These are phyloP conservation scores for Phyllotreta cruciferae DNA, from an alignment of 2,888 invertebrate genomes.

Conservation along the genomic window DNA sequence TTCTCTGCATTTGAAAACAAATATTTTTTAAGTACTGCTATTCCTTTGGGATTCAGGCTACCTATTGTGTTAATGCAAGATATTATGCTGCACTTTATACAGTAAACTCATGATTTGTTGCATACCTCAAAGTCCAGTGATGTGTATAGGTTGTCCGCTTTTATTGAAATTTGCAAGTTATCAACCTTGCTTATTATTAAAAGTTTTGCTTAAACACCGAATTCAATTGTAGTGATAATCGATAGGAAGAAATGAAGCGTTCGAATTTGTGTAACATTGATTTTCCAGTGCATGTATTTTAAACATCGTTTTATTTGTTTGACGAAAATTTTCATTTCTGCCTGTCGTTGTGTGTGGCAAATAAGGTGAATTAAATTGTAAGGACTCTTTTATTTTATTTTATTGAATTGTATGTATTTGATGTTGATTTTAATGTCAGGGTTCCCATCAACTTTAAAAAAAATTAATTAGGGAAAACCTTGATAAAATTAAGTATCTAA, in stretches of 20 bases:
- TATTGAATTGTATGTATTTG: slow-evolving; percentile 23
- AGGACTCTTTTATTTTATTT: slow-evolving; percentile 25
- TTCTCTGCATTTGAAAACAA: too few species aligned
- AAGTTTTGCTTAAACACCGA: background rate
- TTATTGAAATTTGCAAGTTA: too few species aligned
- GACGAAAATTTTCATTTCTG: slow-evolving; percentile 12
- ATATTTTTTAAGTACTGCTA: too few species aligned
- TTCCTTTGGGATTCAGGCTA: too few species aligned
- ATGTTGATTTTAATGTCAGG: slow-evolving; percentile 30
- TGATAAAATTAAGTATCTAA: slow-evolving; percentile 17
- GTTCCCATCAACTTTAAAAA: slow-evolving; percentile 35
- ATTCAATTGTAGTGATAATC: background rate
- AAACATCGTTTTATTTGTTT: background rate
- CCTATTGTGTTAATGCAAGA: too few species aligned
- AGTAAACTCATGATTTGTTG: too few species aligned
- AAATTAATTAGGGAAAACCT: slow-evolving; percentile 19
- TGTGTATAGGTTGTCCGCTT: too few species aligned
- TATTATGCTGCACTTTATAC: too few species aligned
- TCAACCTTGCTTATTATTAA: too few species aligned
- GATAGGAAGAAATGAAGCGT: slow-evolving; percentile 2
- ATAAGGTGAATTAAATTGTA: slow-evolving; percentile 13
- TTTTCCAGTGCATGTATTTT: too few species aligned
- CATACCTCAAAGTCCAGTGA: too few species aligned
- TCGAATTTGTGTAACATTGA: background rate
- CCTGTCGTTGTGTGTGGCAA: slow-evolving; percentile 2